Conservation (phyloP, 37 sponge, comb jelly and placozoan species). For the Diacarnus erythraeanus region DNA sequence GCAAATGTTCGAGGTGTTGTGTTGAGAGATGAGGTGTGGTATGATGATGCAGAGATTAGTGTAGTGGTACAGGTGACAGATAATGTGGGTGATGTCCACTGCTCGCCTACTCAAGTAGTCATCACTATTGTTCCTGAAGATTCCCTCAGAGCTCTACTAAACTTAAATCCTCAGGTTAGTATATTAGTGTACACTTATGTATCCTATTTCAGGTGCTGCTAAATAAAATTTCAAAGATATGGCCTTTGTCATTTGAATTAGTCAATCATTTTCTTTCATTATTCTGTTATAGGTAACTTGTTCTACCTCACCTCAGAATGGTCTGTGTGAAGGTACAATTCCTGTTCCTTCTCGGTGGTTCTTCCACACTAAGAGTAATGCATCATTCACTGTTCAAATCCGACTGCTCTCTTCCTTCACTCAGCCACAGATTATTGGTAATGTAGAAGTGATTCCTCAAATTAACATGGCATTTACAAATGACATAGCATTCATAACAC, state of each 20-base stretch:
- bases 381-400: slow-evolving; percentile 1
- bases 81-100: slow-evolving; percentile 46
- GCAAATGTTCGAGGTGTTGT: slow-evolving; percentile 36
- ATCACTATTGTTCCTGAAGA: slow-evolving; percentile 28
- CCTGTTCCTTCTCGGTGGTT: slow-evolving; percentile 56
- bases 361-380: not conserved
- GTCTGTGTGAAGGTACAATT: slow-evolving; percentile 44
- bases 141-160: not conserved
- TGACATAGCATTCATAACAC: slow-evolving; percentile 52
- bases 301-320: slow-evolving; percentile 42
- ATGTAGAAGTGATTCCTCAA: slow-evolving; percentile 16
- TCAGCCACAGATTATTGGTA: slow-evolving; percentile 37
- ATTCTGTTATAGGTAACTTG: slow-evolving; percentile 20
- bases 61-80: slow-evolving; percentile 60
- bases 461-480: not conserved
- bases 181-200: not conserved
- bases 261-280: not conserved
- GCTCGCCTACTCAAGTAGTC: slow-evolving; percentile 11
- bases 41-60: slow-evolving; percentile 28
- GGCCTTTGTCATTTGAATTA: too few species aligned
- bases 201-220: not conserved
- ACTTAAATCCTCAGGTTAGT: slow-evolving; percentile 20
- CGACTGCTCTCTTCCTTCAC: slow-evolving; percentile 29
- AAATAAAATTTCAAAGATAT: not conserved
- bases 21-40: slow-evolving; percentile 35